These are phyloP conservation scores for Zaprionus taronus DNA, from an alignment of 1,140 invertebrate genomes.

Conservation along the genomic window DNA sequence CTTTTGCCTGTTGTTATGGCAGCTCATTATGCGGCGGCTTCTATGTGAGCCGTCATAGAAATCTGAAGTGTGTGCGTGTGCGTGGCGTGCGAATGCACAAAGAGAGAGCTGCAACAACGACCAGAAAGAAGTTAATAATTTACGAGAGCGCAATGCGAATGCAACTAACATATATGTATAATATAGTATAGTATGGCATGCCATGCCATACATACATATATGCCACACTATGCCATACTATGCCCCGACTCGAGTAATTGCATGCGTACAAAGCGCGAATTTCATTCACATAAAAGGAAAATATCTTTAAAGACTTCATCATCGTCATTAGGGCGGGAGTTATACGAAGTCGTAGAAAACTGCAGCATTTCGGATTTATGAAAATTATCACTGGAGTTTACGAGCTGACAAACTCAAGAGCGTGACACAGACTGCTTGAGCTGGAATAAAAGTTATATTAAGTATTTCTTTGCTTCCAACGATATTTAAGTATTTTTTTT, in stretches of 20 bases:
- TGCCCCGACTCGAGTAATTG: not conserved
- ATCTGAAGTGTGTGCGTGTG: conserved; percentile 46
- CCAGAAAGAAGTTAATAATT: conserved; percentile 44
- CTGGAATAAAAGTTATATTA: no score
- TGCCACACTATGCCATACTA: not conserved
- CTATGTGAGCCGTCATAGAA: conserved; percentile 56
- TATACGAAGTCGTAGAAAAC: no score
- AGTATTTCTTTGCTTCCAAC: not conserved
- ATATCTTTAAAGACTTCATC: no score
- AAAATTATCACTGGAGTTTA: no score
- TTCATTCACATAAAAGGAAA: not conserved
- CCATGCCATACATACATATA: not conserved
- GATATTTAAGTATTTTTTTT: not conserved
- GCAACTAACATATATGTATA: not conserved
- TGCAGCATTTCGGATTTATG: no score
- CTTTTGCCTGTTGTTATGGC: conserved; percentile 61
- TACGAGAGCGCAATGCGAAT: conserved; percentile 25
- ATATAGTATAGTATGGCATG: not conserved
- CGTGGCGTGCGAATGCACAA: conserved; percentile 20
- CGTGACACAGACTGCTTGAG: no score
- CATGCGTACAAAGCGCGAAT: not conserved
- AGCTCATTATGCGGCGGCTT: conserved; percentile 74
- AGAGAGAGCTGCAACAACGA: conserved; percentile 25
- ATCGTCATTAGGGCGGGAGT: no score
- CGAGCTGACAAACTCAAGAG: no score